Evolutionary conservation across 1,140 invertebrate genomes (phyloP).

Genomic region (Drosophila micromelanica): DNA sequence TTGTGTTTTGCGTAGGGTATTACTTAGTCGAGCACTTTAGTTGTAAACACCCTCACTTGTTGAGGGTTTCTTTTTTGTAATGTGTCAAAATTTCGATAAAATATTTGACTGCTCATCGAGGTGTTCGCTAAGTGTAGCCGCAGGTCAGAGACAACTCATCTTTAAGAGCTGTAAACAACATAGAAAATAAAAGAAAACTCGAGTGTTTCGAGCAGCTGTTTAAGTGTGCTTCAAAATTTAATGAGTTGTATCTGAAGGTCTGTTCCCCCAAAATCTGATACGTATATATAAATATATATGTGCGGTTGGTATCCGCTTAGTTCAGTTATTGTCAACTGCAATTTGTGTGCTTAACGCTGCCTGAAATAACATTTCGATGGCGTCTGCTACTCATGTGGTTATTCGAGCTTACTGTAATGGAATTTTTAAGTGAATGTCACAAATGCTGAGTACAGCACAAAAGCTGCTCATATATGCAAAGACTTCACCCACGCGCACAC

Average conservation of each 20-base stretch:
- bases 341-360: slow-evolving; percentile 73
- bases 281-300: neutral
- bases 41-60: neutral
- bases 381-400: slow-evolving; percentile 53
- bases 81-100: slow-evolving; percentile 36
- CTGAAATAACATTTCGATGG: slow-evolving; percentile 66
- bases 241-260: slow-evolving; percentile 47
- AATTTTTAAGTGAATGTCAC: slow-evolving; percentile 83
- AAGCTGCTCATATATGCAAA: slow-evolving; percentile 80
- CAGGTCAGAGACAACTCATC: slow-evolving; percentile 35
- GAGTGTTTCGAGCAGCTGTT: slow-evolving; percentile 52
- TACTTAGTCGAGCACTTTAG: neutral
- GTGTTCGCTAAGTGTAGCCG: slow-evolving; percentile 67
- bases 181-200: neutral
- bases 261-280: neutral
- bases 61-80: neutral
- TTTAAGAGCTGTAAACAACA: slow-evolving; percentile 17
- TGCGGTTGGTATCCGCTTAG: slow-evolving; percentile 5
- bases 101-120: slow-evolving; percentile 48
- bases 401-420: slow-evolving; percentile 78
- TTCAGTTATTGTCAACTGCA: slow-evolving; percentile 47
- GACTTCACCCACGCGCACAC: slow-evolving; percentile 52
- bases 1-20: neutral
- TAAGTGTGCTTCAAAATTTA: slow-evolving; percentile 63
- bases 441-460: slow-evolving; percentile 65